Evolutionary conservation across 2,113 vertebrate genomes (phyloP).

Genomic region (Megatriorchis doriae): DNA sequence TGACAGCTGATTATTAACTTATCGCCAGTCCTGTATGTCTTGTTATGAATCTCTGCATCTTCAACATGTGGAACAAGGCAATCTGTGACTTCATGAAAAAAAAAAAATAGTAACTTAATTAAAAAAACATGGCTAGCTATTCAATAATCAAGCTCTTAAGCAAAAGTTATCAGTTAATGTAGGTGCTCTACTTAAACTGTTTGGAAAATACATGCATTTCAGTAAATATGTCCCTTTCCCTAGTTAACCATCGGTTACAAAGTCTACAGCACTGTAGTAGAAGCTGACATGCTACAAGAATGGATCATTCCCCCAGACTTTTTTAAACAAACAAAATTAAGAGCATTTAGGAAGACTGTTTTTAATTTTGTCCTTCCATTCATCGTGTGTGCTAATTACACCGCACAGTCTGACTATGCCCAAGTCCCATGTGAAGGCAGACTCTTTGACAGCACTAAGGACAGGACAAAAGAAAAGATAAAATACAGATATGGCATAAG

Average conservation of each 20-base stretch:
- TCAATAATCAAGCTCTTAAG: not conserved
- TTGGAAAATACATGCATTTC: conserved; percentile 13
- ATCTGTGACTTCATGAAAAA: conserved; percentile 67
- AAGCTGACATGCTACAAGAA: not conserved
- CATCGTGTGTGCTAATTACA: not conserved
- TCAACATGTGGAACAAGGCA: conserved; percentile 82
- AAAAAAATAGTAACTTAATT: conserved; percentile 31
- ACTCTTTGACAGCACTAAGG: conserved; percentile 4
- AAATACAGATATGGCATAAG: not conserved
- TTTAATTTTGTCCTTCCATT: not conserved
- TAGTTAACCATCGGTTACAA: not conserved
- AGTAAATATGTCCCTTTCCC: not conserved
- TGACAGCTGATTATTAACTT: conserved; percentile 80
- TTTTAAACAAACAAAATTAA: not conserved
- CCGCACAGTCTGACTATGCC: not conserved
- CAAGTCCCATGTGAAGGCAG: not conserved
- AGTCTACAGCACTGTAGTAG: not conserved
- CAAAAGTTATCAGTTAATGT: not conserved
- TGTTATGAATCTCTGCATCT: conserved; percentile 82
- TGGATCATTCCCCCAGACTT: not conserved
- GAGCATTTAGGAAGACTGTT: not conserved
- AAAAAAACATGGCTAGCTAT: not conserved
- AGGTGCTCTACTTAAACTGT: not conserved
- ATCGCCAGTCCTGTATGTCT: conserved; percentile 81
- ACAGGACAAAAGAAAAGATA: not conserved